Conservation (phyloP, 2,888 invertebrate species). For the Ecliptopera silaceata region DNA sequence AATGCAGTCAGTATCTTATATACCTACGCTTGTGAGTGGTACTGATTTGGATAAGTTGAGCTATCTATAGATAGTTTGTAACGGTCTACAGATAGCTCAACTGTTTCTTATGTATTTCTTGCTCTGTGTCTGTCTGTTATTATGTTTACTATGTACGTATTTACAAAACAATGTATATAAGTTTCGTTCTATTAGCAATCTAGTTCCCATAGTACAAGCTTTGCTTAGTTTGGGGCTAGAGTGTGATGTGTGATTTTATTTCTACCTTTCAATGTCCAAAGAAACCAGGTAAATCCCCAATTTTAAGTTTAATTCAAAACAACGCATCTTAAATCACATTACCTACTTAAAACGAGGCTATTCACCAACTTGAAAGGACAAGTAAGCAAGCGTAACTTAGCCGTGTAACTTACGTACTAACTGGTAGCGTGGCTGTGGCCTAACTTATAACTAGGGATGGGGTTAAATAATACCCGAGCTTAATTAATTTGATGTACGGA, state of each 20-base stretch:
- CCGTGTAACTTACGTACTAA: constrained; percentile 16
- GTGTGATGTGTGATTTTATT: neutral
- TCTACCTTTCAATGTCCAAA: too few relatives aligned
- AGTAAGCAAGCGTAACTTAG: constrained; percentile 20
- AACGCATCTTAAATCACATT: constrained; percentile 1
- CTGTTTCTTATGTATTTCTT: too few relatives aligned
- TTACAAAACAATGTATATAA: too few relatives aligned
- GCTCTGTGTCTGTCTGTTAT: too few relatives aligned
- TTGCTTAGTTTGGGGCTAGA: neutral
- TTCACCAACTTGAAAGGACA: constrained; percentile 22
- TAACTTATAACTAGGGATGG: constrained; percentile 13
- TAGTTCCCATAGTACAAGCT: too few relatives aligned
- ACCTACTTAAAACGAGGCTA: constrained; percentile 9
- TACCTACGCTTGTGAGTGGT: too few relatives aligned
- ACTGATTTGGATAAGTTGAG: too few relatives aligned
- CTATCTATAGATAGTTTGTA: too few relatives aligned
- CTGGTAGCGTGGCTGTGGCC: constrained; percentile 5
- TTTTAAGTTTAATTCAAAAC: neutral
- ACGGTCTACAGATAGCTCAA: too few relatives aligned
- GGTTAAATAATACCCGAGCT: neutral
- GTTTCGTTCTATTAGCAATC: too few relatives aligned
- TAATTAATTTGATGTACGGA: neutral
- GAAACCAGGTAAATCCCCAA: neutral
- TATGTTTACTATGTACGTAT: too few relatives aligned
- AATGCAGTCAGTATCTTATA: too few relatives aligned